Conservation (phyloP, 2,888 invertebrate genomes). For the Scaptomyza flava region DNA sequence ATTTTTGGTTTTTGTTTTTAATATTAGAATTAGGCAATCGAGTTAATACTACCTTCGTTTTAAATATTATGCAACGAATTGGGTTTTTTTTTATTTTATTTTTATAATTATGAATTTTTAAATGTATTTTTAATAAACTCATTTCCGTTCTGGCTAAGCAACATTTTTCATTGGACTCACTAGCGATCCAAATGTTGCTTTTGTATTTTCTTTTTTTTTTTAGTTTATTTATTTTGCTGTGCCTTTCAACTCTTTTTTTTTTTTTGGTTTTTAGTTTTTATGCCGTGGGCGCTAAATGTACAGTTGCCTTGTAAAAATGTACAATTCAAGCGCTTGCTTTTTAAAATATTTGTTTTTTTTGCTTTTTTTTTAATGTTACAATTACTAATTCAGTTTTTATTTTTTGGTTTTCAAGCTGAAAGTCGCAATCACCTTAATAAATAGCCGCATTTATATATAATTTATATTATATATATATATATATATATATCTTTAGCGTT, state of each 20-base stretch:
- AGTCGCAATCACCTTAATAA: conserved; percentile 74
- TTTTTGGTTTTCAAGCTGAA: conserved; percentile 72
- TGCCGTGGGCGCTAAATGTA: conserved; percentile 77
- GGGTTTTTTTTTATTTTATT: conserved; percentile 50
- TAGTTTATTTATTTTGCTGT: conserved; percentile 57
- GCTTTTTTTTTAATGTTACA: conserved; percentile 52
- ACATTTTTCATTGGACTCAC: conserved; percentile 48
- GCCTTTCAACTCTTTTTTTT: conserved; percentile 59
- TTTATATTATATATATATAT: conserved; percentile 23
- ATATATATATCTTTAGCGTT: conserved; percentile 57
- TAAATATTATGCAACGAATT: conserved; percentile 81
- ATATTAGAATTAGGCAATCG: conserved; percentile 83
- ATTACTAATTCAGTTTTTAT: conserved; percentile 58
- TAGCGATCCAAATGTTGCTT: conserved; percentile 60
- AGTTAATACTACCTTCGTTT: conserved; percentile 82
- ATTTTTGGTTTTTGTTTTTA: conserved; percentile 66
- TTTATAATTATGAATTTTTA: conserved; percentile 65
- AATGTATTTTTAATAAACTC: conserved; percentile 80
- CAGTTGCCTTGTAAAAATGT: conserved; percentile 78
- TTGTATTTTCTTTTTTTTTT: conserved; percentile 23
- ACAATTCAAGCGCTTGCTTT: conserved; percentile 78
- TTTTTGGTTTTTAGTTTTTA: conserved; percentile 46
- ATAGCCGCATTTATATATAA: conserved; percentile 53
- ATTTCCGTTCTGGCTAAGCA: conserved; percentile 78
- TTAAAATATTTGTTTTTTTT: conserved; percentile 63